Conservation (phyloP, 2,888 invertebrate species). For the Crossocerus cetratus region DNA sequence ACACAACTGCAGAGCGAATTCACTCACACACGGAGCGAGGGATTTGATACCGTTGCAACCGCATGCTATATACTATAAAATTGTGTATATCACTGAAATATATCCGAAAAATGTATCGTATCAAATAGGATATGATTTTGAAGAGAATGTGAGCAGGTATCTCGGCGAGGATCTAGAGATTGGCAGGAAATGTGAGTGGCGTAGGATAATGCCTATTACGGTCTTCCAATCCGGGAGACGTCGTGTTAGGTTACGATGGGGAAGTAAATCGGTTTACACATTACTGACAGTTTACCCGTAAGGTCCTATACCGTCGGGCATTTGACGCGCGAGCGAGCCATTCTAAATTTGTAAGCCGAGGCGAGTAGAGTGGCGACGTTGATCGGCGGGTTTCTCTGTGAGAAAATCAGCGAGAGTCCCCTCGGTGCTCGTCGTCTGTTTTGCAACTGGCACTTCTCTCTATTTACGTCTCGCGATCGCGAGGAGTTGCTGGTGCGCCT, state of each 20-base stretch:
- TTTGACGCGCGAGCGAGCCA: too few relatives aligned
- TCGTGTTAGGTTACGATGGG: constrained; percentile 52
- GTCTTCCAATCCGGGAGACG: constrained; percentile 3
- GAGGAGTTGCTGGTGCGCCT: too few relatives aligned
- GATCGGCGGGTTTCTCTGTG: neutral
- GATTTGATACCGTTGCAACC: constrained; percentile 55
- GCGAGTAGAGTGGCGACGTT: neutral
- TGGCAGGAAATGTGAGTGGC: constrained; percentile 43
- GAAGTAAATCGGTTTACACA: constrained; percentile 15
- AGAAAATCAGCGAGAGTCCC: too few relatives aligned
- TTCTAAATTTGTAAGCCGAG: too few relatives aligned
- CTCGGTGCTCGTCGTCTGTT: too few relatives aligned
- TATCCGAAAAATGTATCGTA: constrained; percentile 28
- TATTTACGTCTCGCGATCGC: too few relatives aligned
- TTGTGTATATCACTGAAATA: constrained; percentile 43
- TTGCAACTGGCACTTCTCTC: too few relatives aligned
- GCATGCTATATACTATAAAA: constrained; percentile 61
- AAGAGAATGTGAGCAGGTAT: constrained; percentile 36
- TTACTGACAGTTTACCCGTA: neutral
- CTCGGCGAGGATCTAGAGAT: constrained; percentile 21
- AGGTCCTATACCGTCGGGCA: neutral
- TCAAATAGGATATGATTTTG: constrained; percentile 30
- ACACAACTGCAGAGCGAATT: too few relatives aligned
- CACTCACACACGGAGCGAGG: constrained; percentile 40
- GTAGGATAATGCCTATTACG: constrained; percentile 24